Base-by-base conservation (phyloP, 2,113 vertebrate species). In the Pachypanchax playfairii region DNA sequence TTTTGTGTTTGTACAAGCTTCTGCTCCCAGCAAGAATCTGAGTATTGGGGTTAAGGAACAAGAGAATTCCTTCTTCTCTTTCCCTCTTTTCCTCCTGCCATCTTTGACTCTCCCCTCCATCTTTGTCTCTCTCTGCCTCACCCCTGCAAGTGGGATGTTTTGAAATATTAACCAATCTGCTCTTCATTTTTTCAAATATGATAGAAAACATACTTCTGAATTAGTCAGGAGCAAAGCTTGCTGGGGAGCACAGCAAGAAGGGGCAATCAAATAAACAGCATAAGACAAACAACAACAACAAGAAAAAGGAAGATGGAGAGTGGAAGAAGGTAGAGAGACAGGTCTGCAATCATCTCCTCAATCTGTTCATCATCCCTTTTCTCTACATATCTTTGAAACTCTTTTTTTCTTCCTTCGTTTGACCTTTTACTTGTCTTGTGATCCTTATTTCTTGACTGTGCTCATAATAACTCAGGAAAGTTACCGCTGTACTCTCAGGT, bases 101-200 rank as follows among this genome's bases (percentile, higher is more conserved):
- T 51, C 42, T 43, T 53, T 33, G 21, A 42, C 58, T 54, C 21
- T 38, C 44, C 42, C 29, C 50, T 56, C 53, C 18, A 25, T 67
- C 57, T 80, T 52, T 65, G 53, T 74, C 42, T 73, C 44, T 26
- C 24, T 55, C 70, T 58, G 31, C 49, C 67, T 60, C 65, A 60
- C 71, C 53, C 41, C 26, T 64, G 60, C 75, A 77, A 82, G 75
- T 76, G 73, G 81, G 79, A 84, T 75, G 75, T 71, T 80, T 82
- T 90, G 66, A 90, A 91, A 91, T 90, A 91, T 90, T 92, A 88
- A 91, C 76, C 81, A 86, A 86, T 84, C 82, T 84, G 81, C 83
- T 89, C 86, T 84, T 90, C 75, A 83, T 88, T 88, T 88, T 84
- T 88, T 33, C 82, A 89, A 83, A 87, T 89, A 80, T 83, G 84